Conservation (phyloP, 1,140 invertebrate species). For the Drosophila orena region DNA sequence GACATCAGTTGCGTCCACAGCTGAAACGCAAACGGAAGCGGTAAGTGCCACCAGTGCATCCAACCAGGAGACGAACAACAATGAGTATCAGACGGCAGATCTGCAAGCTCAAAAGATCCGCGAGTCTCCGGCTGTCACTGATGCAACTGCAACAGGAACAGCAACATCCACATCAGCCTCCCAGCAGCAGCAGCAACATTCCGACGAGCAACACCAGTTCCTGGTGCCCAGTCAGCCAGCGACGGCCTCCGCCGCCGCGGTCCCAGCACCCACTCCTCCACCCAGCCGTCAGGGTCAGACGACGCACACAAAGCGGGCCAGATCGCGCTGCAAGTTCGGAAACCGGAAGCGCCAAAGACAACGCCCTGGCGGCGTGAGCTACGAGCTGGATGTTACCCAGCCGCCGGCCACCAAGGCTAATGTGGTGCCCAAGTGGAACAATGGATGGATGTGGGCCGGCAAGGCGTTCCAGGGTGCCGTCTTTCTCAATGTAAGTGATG, state of each 20-base stretch:
- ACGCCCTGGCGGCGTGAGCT: slow-evolving; percentile 72
- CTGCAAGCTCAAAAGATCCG: slow-evolving; percentile 61
- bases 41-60: neutral
- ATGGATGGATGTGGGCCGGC: slow-evolving; percentile 96
- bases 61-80: slow-evolving; percentile 72
- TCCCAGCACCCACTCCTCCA: slow-evolving; percentile 5
- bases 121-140: slow-evolving; percentile 22
- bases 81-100: slow-evolving; percentile 71
- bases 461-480: slow-evolving; percentile 93
- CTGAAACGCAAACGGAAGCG: neutral
- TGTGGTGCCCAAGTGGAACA: slow-evolving; percentile 92
- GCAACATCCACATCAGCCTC: neutral
- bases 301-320: slow-evolving; percentile 63
- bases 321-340: slow-evolving; percentile 79
- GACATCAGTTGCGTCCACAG: neutral
- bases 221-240: slow-evolving; percentile 47
- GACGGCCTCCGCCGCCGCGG: neutral
- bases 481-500: slow-evolving; percentile 92
- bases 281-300: slow-evolving; percentile 32
- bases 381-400: slow-evolving; percentile 73
- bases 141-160: neutral
- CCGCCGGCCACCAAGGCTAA: slow-evolving; percentile 85
- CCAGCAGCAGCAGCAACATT: slow-evolving; percentile 57
- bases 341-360: slow-evolving; percentile 74
- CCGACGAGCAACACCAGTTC: slow-evolving; percentile 69